These are phyloP conservation scores for Epizoanthus stellaris DNA, from an alignment of 92 coral and sea anemone species.

Conservation along the genomic window DNA sequence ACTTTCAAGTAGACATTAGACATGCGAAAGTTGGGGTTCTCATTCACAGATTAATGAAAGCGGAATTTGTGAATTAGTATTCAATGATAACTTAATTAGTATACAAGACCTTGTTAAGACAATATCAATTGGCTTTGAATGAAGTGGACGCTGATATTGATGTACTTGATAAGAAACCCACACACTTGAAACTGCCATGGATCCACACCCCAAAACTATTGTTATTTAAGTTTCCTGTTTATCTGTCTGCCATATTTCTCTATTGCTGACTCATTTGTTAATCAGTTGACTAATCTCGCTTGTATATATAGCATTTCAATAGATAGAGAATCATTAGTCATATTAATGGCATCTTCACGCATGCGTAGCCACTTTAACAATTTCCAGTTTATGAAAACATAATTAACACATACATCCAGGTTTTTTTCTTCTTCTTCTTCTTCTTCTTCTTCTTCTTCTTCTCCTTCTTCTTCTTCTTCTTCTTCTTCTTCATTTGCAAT, in stretches of 20 bases:
- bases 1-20: neutral
- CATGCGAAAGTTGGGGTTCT: neutral
- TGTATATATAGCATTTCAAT: slow-evolving; percentile 1
- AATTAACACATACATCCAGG: neutral
- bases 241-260: neutral
- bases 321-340: neutral
- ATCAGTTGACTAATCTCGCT: neutral
- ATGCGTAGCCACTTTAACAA: neutral
- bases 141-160: neutral
- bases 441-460: no score
- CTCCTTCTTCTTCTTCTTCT: no score
- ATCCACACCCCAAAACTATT: slow-evolving; percentile 13
- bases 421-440: no score
- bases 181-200: slow-evolving; percentile 14
- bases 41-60: slow-evolving; percentile 8
- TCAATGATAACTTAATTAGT: slow-evolving; percentile 30
- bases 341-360: neutral
- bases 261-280: slow-evolving; percentile 4
- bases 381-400: neutral
- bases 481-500: no score
- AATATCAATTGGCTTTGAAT: slow-evolving; percentile 39
- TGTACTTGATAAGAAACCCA: neutral
- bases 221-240: neutral
- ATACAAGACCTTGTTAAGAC: slow-evolving; percentile 33
- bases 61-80: slow-evolving; percentile 32